Evolutionary conservation across 2,888 invertebrate species (phyloP).

Genomic region (Agrotis exclamationis): DNA sequence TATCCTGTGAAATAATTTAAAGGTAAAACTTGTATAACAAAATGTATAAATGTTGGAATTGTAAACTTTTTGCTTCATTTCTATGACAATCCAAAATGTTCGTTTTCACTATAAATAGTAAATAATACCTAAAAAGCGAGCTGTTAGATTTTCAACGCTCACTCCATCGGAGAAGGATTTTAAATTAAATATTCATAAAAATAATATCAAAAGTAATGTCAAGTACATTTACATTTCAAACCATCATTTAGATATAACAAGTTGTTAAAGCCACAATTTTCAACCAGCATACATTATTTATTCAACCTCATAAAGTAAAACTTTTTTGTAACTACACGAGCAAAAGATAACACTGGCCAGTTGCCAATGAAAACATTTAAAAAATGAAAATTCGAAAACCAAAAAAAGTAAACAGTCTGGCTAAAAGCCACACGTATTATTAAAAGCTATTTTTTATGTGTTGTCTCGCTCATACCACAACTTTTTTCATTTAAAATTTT

Average conservation of each 20-base stretch:
- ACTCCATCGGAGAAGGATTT: not conserved
- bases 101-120: too few relatives aligned
- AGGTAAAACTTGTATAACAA: too few relatives aligned
- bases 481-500: slow-evolving; percentile 64
- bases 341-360: not conserved
- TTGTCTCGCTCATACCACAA: slow-evolving; percentile 30
- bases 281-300: too few relatives aligned
- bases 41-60: too few relatives aligned
- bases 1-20: too few relatives aligned
- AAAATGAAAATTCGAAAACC: not conserved
- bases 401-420: slow-evolving; percentile 8
- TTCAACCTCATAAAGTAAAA: not conserved
- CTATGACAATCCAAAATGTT: too few relatives aligned
- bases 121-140: not conserved
- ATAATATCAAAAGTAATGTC: too few relatives aligned
- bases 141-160: not conserved
- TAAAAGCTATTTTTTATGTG: not conserved
- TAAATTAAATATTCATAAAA: not conserved
- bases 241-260: not conserved
- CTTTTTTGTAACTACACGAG: not conserved
- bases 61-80: too few relatives aligned
- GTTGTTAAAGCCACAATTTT: not conserved
- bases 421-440: not conserved
- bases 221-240: not conserved
- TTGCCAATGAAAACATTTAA: not conserved